phyloP scores from a whole-genome alignment of 1,140 invertebrate genomes.

The Calycopis cecrops region DNA sequence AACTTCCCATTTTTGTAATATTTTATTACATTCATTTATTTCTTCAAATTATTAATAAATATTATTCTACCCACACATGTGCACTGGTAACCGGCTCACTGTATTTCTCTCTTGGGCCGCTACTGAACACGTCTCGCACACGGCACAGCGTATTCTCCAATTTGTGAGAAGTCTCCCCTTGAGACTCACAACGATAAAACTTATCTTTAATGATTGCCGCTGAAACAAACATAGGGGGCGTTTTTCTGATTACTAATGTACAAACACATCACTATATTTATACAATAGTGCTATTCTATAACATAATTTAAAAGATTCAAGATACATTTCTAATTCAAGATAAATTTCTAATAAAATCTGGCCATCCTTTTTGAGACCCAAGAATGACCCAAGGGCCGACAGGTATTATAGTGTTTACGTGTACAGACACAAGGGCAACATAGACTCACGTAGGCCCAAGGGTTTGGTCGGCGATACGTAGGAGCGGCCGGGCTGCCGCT shows the following conservation, averaged over 20 bases:
- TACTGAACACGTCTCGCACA: constrained; percentile 81
- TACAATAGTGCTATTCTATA: too few relatives aligned
- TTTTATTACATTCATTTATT: background rate
- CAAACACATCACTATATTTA: too few relatives aligned
- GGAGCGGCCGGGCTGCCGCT: constrained; percentile 50
- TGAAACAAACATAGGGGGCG: constrained; percentile 9
- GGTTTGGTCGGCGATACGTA: constrained; percentile 49
- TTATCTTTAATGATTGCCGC: constrained; percentile 27
- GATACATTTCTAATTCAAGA: too few relatives aligned
- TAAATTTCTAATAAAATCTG: background rate
- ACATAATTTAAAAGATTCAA: too few relatives aligned
- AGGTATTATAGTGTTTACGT: too few relatives aligned
- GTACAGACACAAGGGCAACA: background rate
- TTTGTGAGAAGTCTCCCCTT: constrained; percentile 79
- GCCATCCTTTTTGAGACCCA: background rate
- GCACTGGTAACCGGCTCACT: constrained; percentile 18
- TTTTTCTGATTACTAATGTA: background rate
- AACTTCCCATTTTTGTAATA: background rate
- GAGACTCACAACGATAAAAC: constrained; percentile 13
- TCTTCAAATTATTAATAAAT: background rate
- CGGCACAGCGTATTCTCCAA: constrained; percentile 85
- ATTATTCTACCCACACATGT: constrained; percentile 20
- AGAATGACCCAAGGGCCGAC: too few relatives aligned
- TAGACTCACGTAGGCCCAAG: constrained; percentile 36
- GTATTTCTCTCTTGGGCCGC: constrained; percentile 83